Conservation (phyloP, 2,888 invertebrate species). For the Pogonocherus hispidulus region DNA sequence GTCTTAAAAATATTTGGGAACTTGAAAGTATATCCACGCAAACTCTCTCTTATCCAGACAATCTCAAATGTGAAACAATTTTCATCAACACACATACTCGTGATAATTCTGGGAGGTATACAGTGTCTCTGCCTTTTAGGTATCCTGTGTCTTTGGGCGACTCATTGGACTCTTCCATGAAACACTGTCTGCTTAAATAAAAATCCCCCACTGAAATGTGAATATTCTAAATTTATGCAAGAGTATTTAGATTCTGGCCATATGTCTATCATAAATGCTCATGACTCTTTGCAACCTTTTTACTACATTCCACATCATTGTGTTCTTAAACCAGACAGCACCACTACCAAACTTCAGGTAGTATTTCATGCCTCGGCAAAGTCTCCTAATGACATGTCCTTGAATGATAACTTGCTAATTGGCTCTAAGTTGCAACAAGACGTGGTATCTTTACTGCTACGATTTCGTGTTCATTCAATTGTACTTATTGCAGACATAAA, state of each 20-base stretch:
- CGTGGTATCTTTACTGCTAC: constrained; percentile 6
- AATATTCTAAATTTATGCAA: constrained; percentile 32
- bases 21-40: constrained; percentile 20
- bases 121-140: constrained; percentile 34
- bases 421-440: constrained; percentile 31
- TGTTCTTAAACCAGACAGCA: constrained; percentile 42
- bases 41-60: constrained; percentile 20
- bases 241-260: constrained; percentile 36
- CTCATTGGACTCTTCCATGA: neutral
- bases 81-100: constrained; percentile 22
- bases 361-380: constrained; percentile 48
- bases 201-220: neutral
- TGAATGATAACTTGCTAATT: constrained; percentile 39
- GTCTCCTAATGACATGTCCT: constrained; percentile 29
- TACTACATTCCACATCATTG: constrained; percentile 50
- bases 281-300: constrained; percentile 33
- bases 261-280: constrained; percentile 18
- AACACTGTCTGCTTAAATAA: neutral
- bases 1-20: constrained; percentile 30
- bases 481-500: no score
- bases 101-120: constrained; percentile 31
- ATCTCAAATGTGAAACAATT: constrained; percentile 29
- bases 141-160: neutral
- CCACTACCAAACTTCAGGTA: constrained; percentile 45
- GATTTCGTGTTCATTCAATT: constrained; percentile 13